Base-by-base conservation (phyloP, 2,113 vertebrate species). In the Chaetorhynchus papuensis region DNA sequence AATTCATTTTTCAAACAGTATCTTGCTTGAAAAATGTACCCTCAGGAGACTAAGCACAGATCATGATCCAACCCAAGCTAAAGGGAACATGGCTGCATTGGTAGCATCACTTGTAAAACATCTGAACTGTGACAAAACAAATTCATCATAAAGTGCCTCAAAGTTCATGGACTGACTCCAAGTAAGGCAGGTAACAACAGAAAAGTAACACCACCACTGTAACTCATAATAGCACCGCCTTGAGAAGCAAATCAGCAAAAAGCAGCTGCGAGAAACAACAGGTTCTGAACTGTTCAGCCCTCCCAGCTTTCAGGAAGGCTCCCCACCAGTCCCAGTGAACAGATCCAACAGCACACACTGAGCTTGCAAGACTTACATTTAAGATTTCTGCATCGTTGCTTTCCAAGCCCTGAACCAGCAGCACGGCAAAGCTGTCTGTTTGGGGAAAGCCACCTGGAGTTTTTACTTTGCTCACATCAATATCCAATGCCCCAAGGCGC, bases 361-460 rank as follows among this genome's bases (percentile, higher is more conserved):
- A 65, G 24, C 35, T 15, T 27, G 6, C 28, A 94, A 78, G 77
- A 97, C 99, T 98, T 98, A 99, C 99, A 85, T 99, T 99, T 90
- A 99, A 94, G 95, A 99, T 99, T 88, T 94, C 97, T 21, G 96
- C 17, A 24, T 99, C 99, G 1, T 98, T 98, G 96, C 99, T 99
- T 98, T 99, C 99, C 97, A 99, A 97, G 33, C 99, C 99, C 86
- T 99, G 99, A 24, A 99, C 98, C 54, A 99, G 96, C 83, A 99
- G 98, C 64, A 99, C 98, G 0, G 99, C 98, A 37, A 98, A 99
- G 92, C 98, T 99, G 85, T 99, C 99, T 0, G 98, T 99, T 96
- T 99, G 99, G 14, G 98, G 98, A 71, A 98, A 96, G 18, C 93
- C 95, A 13, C 96, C 98, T 72, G 98, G 98, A 87, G 76, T 91